Base-by-base conservation (phyloP, 2,113 vertebrate genomes). In the Prunella fulvescens region DNA sequence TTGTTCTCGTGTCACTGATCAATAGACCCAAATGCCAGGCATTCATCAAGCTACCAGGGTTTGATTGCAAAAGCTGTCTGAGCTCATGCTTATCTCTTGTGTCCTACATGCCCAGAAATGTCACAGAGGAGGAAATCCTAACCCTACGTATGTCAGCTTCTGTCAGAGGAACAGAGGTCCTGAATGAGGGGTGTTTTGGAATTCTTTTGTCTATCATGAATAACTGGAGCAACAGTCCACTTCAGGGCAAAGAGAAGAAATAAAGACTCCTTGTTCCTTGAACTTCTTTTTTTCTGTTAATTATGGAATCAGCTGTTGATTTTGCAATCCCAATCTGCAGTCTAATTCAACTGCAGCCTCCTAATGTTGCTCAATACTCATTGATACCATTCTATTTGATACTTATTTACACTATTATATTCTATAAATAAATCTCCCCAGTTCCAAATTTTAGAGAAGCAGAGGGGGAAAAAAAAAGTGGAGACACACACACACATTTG, bases 1-100 rank as follows among this genome's bases (percentile, higher is more conserved):
- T 96, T 95, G 87, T 96, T 97, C 93, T 90, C 69, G 90, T 98
- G 96, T 97, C 96, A 89, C 96, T 98, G 98, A 99, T 99, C 98
- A 97, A 98, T 98, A 97, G 62, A 87, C 86, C 95, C 93, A 98
- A 98, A 99, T 98, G 98, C 98, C 98, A 98, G 12, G 70, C 88
- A 98, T 98, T 97, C 97, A 97, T 97, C 97, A 97, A 92, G 90
- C 92, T 70, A 64, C 80, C 80, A 61, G 64, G 54, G 73, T 92
- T 82, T 93, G 97, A 97, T 95, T 95, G 96, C 94, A 90, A 93
- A 76, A 95, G 93, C 91, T 96, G 95, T 96, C 95, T 86, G 47
- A 76, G 97, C 79, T 96, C 92, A 70, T 62, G 82, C 96, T 97
- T 97, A 71, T 96, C 93, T 97, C 94, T 90, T 90, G 56, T 74